Evolutionary conservation across 2,797 vertebrate species (phyloP).

Genomic region (Lepilemur septentrionalis): DNA sequence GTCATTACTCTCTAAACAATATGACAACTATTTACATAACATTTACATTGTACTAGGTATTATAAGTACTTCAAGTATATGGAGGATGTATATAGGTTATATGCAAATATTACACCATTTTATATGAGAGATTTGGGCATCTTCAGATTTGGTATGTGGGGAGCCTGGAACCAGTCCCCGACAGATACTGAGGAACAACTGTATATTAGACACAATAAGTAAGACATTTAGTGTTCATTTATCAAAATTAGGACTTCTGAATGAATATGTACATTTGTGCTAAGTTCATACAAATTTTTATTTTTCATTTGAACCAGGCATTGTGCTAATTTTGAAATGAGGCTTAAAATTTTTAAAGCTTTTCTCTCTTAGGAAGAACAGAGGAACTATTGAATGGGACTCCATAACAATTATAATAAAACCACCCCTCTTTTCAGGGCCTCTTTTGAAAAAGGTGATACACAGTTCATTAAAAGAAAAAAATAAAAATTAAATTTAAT

Average conservation of each 20-base stretch:
- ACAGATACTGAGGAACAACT: background rate
- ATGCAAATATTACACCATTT: background rate
- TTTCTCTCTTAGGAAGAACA: background rate
- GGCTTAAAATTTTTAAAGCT: background rate
- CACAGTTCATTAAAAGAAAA: background rate
- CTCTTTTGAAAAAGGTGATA: background rate
- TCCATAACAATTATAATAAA: background rate
- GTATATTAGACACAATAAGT: background rate
- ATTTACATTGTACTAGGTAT: background rate
- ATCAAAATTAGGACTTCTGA: slow-evolving; percentile 34
- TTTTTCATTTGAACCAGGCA: slow-evolving; percentile 45
- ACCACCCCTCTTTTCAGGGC: background rate
- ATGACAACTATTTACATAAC: background rate
- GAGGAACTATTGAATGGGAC: slow-evolving; percentile 24
- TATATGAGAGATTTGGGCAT: background rate
- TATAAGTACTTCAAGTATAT: background rate
- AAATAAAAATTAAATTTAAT: background rate
- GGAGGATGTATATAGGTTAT: background rate
- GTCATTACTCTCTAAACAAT: background rate
- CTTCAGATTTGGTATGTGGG: background rate
- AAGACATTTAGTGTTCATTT: background rate
- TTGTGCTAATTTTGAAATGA: slow-evolving; percentile 30
- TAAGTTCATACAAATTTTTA: slow-evolving; percentile 6
- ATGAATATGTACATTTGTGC: slow-evolving; percentile 18
- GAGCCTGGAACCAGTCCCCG: background rate